These are phyloP conservation scores for Andrena minutula DNA, from an alignment of 2,888 invertebrate species.

Conservation along the genomic window DNA sequence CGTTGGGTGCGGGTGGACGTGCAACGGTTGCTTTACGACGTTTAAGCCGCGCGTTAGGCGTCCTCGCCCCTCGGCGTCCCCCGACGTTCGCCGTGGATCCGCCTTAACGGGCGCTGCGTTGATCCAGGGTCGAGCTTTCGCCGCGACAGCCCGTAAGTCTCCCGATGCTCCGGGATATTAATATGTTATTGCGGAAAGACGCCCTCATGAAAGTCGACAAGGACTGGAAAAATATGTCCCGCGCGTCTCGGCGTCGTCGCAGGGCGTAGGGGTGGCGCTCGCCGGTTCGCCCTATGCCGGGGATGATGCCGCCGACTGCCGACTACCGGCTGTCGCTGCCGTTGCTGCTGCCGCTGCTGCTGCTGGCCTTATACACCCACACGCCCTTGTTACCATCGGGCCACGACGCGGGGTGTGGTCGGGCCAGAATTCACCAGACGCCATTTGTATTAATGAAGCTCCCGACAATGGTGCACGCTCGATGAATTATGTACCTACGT, in stretches of 20 bases:
- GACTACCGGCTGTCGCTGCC: constrained; percentile 12
- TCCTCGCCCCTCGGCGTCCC: constrained; percentile 40
- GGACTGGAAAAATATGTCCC: constrained; percentile 83
- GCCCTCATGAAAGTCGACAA: constrained; percentile 85
- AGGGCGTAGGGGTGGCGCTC: constrained; percentile 22
- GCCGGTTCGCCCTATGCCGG: constrained; percentile 55
- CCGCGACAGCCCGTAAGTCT: constrained; percentile 78
- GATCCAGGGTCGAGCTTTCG: constrained; percentile 77
- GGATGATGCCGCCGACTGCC: constrained; percentile 58
- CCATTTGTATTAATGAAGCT: constrained; percentile 85
- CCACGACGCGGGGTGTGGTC: constrained; percentile 65
- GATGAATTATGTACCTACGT: constrained; percentile 85
- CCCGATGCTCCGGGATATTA: constrained; percentile 80
- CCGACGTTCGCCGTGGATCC: constrained; percentile 57
- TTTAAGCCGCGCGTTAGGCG: constrained; percentile 68
- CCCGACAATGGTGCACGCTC: constrained; percentile 84
- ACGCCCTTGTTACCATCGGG: constrained; percentile 67
- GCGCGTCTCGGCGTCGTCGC: constrained; percentile 69
- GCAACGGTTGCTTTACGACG: constrained; percentile 82
- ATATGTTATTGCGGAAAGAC: constrained; percentile 85
- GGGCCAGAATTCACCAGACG: constrained; percentile 84
- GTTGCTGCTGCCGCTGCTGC: constrained; percentile 4
- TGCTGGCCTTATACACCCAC: constrained; percentile 45
- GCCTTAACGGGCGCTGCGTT: constrained; percentile 77
- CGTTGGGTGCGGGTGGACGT: constrained; percentile 72